Evolutionary conservation across 1,140 invertebrate genomes (phyloP).

Genomic region (Arctopsyche grandis): DNA sequence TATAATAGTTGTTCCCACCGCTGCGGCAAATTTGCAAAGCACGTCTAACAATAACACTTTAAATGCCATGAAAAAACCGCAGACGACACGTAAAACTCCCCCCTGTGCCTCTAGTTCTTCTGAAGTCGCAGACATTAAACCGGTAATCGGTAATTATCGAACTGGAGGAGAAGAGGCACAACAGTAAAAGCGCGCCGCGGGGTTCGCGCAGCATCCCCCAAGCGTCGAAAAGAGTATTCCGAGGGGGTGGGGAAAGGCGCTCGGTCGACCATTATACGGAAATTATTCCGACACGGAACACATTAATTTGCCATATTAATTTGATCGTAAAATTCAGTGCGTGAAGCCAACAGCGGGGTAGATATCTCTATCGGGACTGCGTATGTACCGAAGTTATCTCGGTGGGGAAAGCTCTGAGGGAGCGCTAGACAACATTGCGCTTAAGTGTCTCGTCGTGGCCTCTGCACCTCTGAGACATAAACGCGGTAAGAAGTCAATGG

Average conservation of each 20-base stretch:
- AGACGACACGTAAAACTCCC: conserved; percentile 52
- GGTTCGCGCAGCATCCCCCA: conserved; percentile 32
- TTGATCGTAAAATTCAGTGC: conserved; percentile 65
- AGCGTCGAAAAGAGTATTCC: conserved; percentile 42
- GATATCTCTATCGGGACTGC: conserved; percentile 52
- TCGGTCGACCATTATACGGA: conserved; percentile 51
- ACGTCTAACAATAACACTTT: conserved; percentile 52
- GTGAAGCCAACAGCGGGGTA: conserved; percentile 37
- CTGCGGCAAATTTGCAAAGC: conserved; percentile 45
- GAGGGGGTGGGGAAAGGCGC: conserved; percentile 19
- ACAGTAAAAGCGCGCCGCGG: conserved; percentile 48
- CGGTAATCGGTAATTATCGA: conserved; percentile 55
- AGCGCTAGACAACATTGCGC: conserved; percentile 51
- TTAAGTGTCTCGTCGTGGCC: conserved; percentile 43
- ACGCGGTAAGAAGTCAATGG: conserved; percentile 48
- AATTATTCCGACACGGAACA: conserved; percentile 57
- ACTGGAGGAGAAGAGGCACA: conserved; percentile 44
- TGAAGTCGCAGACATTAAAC: conserved; percentile 48
- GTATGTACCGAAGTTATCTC: conserved; percentile 38
- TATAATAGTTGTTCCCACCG: too few relatives aligned
- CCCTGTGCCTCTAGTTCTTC: conserved; percentile 1
- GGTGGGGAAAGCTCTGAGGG: conserved; percentile 37
- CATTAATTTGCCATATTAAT: conserved; percentile 71
- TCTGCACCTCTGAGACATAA: conserved; percentile 46
- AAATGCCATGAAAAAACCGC: conserved; percentile 53